A percentile compares a stretch with the other conserved stretches of the same genome.
Evolutionary conservation across 2,113 vertebrate species (phyloP).

Genomic region (Indicator maculatus): DNA sequence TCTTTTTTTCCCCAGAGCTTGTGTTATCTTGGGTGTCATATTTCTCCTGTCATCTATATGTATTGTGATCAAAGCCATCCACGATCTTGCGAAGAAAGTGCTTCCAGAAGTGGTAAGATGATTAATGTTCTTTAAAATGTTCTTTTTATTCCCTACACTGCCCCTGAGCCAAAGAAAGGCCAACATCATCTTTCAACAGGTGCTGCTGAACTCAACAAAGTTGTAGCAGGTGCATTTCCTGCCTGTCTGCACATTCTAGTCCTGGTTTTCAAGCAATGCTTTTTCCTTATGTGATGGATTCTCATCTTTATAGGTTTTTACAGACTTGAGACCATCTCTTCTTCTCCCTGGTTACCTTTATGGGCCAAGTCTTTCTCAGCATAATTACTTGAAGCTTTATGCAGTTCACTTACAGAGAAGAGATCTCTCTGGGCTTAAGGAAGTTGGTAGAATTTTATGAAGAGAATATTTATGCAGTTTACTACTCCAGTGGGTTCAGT

Average conservation of each 20-base stretch:
- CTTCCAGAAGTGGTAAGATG: slow-evolving; percentile 96
- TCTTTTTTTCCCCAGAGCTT: slow-evolving; percentile 82
- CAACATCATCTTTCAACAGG: not conserved
- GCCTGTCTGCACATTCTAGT: not conserved
- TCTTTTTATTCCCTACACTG: not conserved
- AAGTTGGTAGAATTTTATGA: not conserved
- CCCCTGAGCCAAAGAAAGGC: not conserved
- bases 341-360: not conserved
- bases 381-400: not conserved
- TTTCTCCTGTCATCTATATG: slow-evolving; percentile 94
- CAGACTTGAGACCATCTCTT: not conserved
- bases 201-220: not conserved
- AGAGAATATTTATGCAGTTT: not conserved
- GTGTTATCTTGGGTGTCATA: slow-evolving; percentile 91
- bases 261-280: not conserved
- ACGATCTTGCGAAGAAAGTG: slow-evolving; percentile 88
- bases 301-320: not conserved
- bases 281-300: not conserved
- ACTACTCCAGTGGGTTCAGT: not conserved
- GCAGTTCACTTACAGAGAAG: not conserved
- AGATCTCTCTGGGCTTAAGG: not conserved
- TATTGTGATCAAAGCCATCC: slow-evolving; percentile 96
- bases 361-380: not conserved
- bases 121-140: not conserved
- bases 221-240: not conserved